phyloP scores from a whole-genome alignment of 2,113 vertebrate genomes.

The Desmodus rotundus region DNA sequence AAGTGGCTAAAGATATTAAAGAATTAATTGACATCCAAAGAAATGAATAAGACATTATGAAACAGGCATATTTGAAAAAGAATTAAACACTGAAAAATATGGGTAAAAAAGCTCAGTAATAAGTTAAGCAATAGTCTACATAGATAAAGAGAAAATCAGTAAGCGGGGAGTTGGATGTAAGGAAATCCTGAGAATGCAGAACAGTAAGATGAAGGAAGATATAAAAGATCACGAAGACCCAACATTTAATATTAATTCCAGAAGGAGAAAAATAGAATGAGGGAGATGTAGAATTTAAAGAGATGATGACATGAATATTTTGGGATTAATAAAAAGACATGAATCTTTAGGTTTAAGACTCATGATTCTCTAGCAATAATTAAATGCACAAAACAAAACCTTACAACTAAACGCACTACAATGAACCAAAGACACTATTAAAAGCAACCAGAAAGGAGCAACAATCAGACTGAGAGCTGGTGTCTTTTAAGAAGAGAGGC shows the following conservation, averaged over 20 bases:
- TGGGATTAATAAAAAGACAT: background rate
- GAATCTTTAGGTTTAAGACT: background rate
- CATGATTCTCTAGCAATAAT: background rate
- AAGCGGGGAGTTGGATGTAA: background rate
- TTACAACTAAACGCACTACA: background rate
- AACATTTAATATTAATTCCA: background rate
- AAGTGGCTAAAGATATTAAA: background rate
- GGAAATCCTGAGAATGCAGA: background rate
- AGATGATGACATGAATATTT: background rate
- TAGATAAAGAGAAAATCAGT: slow-evolving; percentile 20
- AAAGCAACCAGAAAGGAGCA: background rate
- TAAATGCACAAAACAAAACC: background rate
- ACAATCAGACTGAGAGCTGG: background rate
- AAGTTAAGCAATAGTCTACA: background rate
- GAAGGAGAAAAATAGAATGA: background rate
- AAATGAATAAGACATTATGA: background rate
- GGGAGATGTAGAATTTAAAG: background rate
- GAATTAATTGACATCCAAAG: background rate
- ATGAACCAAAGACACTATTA: background rate
- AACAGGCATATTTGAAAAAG: slow-evolving; percentile 37
- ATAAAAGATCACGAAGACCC: background rate
- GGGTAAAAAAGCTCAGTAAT: background rate
- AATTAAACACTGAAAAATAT: slow-evolving; percentile 7
- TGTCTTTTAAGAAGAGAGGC: background rate
- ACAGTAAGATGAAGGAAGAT: background rate